Evolutionary conservation across 2,888 invertebrate genomes (phyloP), one percentile per base, ranked within the genome.

Genomic region (Odontothrips loti): DNA sequence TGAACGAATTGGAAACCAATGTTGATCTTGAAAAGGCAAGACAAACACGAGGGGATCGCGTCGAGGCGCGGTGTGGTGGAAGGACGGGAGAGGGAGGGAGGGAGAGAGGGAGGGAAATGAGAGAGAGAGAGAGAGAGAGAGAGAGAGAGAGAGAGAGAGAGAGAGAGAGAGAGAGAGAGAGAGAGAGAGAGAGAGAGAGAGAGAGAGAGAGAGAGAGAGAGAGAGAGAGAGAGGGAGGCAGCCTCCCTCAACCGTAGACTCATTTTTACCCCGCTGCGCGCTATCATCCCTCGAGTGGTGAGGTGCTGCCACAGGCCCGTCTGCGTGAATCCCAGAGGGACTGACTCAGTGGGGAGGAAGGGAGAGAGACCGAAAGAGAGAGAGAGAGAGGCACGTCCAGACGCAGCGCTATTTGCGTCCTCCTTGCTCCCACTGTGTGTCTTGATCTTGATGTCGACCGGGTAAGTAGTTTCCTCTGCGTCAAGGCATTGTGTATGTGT

Each of bases 121-220:
- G 20, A n/a, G 63, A 63, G 20, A 9, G 63, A 63, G 20, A 15
- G n/a, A 20, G 15, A 58, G 58, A 10, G 15, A 10, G 20, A 58
- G 4, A 10, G 58, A 58, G 15, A 58, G 58, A 58, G 15, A 58
- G 58, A 10, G 15, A 63, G 63, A 63, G 20, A 20, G 63, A 63
- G 20, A 1, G 63, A 63, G 20, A 15, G 63, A 63, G 20, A 15
- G 63, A 63, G 9, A 63, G 48, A 48, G 48, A 48, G 48, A 48
- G 48, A 48, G 48, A 79, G 81, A 82, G 80, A 80, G 81, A 80
- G 80, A 23, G 48, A 47, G 47, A 79, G 79, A 79, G 80, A 47
- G 78, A 75, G 75, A 47, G 15, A 79, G 81, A 43, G 79, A 58
- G 27, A 17, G 51, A 58, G 78, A 80, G 81, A 78, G 79, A 79